These are phyloP conservation scores for Orthochromis malagaraziensis DNA, from an alignment of 2,113 vertebrate genomes.

Conservation along the genomic window DNA sequence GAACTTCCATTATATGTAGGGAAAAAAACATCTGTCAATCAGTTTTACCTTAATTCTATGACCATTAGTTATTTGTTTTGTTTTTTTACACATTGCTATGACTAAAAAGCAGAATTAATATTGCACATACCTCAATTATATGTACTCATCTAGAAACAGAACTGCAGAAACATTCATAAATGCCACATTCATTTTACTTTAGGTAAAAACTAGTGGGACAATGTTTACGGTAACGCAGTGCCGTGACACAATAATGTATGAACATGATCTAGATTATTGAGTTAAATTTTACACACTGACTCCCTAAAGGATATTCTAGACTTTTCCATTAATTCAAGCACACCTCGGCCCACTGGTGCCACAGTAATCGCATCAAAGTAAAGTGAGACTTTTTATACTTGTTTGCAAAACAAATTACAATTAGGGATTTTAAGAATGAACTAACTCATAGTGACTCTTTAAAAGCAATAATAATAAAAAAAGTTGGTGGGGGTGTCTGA, in stretches of 20 bases:
- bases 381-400: not conserved
- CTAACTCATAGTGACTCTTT: not conserved
- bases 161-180: not conserved
- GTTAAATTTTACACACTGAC: not conserved
- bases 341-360: not conserved
- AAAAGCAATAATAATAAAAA: not conserved
- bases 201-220: not conserved
- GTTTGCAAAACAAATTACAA: not conserved
- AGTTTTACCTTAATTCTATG: not conserved
- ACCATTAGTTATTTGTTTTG: not conserved
- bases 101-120: not conserved
- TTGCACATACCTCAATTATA: not conserved
- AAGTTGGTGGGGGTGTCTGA: not conserved
- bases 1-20: too few species aligned
- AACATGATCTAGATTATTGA: not conserved
- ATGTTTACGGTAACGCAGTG: accelerated
- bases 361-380: not conserved
- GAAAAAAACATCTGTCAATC: accelerated
- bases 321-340: not conserved
- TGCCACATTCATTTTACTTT: not conserved
- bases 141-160: not conserved
- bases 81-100: not conserved
- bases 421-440: not conserved
- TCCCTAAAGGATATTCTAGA: not conserved
- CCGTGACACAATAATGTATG: not conserved